Base-by-base conservation (phyloP, 2,888 invertebrate genomes). In the Tipula vernalis region DNA sequence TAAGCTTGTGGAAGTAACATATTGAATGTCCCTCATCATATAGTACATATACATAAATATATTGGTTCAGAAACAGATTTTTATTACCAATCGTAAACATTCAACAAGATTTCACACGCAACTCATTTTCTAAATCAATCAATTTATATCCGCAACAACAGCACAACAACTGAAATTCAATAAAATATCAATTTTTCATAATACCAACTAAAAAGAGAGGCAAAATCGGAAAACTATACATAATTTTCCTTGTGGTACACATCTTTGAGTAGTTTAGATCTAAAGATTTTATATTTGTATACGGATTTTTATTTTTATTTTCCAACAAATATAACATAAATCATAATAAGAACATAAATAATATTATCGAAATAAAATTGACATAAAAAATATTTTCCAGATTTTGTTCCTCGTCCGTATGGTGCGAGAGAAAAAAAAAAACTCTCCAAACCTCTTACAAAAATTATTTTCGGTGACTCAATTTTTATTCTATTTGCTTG, bases 321-420 rank as follows among this genome's bases (percentile, higher is more conserved):
- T 71, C 71, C 12, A 71, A 71, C 71, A 57, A 15, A 57, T 15
- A 57, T 57, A 57, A 57, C 71, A 71, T 71, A 71, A 71, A 71
- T 71, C 71, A 71, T 71, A 71, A 71, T 71, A 71, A 28, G 71
- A 71, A 71, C 71, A 71, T 71, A 71, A 71, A 71, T 71, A 71
- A 28, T 71, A 71, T 71, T 71, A 84, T 84, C 41, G 84, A 39
- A 84, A 84, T 84, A 84, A 84, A 84, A 84, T 36, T 84, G 84
- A 84, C 84, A 84, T 84, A 84, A 15, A 84, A 84, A 84, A 41
- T 84, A 84, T 84, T 84, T 39, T 36, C 36, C 84, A 83, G 13
- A 83, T 36, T 83, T 83, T 83, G 8, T 8, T 3, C 6, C 84
- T 39, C 36, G 10, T 39, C 84, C 84, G 84, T 71, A 71, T 28